Evolutionary conservation across 1,140 invertebrate species (phyloP).

Genomic region (Chionoecetes opilio): DNA sequence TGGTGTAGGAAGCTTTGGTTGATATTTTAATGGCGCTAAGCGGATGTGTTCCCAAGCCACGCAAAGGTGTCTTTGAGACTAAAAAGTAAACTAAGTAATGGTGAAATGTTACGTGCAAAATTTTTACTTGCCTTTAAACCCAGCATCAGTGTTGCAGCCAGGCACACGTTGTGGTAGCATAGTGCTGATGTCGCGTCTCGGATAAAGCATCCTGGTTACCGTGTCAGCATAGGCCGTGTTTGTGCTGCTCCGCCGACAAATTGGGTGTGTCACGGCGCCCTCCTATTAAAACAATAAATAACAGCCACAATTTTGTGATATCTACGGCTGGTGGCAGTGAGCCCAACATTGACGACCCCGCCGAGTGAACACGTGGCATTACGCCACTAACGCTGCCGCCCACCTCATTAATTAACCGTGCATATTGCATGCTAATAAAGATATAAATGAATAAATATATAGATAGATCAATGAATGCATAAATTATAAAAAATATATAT

Average conservation of each 20-base stretch:
- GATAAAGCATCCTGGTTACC: not conserved
- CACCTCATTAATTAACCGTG: not conserved
- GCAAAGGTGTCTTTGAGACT: too few relatives aligned
- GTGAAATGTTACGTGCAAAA: too few relatives aligned
- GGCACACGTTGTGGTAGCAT: not conserved
- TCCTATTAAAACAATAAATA: slow-evolving; percentile 20
- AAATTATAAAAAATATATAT: too few relatives aligned
- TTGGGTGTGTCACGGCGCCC: not conserved
- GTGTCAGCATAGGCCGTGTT: not conserved
- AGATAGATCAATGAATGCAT: too few relatives aligned
- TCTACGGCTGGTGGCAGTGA: not conserved
- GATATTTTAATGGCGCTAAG: too few relatives aligned
- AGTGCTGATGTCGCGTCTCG: not conserved
- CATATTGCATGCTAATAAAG: not conserved
- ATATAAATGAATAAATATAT: too few relatives aligned
- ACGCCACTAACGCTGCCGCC: not conserved
- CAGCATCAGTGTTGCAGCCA: too few relatives aligned
- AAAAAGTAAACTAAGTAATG: too few relatives aligned
- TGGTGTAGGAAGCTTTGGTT: too few relatives aligned
- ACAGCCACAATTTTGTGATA: not conserved
- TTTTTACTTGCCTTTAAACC: too few relatives aligned
- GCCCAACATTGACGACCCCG: not conserved
- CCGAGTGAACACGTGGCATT: not conserved
- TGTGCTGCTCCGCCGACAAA: not conserved
- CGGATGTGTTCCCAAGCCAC: too few relatives aligned